These are phyloP conservation scores for Trachelipus rathkii DNA, from an alignment of 1,140 invertebrate species.

Conservation along the genomic window DNA sequence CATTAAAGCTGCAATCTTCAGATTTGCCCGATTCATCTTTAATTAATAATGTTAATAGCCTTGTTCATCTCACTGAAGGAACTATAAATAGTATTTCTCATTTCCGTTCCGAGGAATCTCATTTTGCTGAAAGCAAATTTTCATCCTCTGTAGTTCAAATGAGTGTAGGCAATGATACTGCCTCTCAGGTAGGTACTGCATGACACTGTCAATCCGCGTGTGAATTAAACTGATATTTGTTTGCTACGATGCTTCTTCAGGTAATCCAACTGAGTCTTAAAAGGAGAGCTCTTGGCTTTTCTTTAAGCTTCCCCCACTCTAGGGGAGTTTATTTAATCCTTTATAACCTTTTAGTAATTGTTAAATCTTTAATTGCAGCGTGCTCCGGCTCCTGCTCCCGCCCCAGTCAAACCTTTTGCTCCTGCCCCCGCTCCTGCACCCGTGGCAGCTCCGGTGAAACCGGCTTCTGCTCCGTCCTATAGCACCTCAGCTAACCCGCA, in stretches of 20 bases:
- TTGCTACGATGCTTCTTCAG: neutral
- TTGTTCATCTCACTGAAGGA: neutral
- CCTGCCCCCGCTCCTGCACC: slow-evolving; percentile 40
- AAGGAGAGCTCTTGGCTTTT: slow-evolving; percentile 4
- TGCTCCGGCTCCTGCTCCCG: slow-evolving; percentile 48
- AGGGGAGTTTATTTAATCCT: neutral
- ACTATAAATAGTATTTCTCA: neutral
- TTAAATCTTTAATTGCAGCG: neutral
- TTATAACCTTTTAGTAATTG: neutral
- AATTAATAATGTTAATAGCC: too few species aligned
- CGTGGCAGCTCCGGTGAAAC: slow-evolving; percentile 41
- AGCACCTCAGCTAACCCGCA: slow-evolving; percentile 34
- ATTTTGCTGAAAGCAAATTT: neutral
- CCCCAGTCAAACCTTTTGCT: slow-evolving; percentile 24
- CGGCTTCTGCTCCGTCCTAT: slow-evolving; percentile 33
- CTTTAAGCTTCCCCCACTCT: slow-evolving; percentile 2
- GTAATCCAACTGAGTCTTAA: slow-evolving; percentile 9
- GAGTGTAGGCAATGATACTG: neutral
- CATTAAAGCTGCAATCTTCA: too few species aligned
- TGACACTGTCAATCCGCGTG: neutral
- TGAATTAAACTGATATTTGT: neutral
- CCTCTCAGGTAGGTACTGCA: neutral
- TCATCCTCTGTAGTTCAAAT: neutral
- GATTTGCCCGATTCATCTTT: too few species aligned
- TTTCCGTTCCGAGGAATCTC: slow-evolving; percentile 3